Base-by-base conservation (phyloP, 2,113 vertebrate genomes). In the Sinocyclocheilus anophthalmus region DNA sequence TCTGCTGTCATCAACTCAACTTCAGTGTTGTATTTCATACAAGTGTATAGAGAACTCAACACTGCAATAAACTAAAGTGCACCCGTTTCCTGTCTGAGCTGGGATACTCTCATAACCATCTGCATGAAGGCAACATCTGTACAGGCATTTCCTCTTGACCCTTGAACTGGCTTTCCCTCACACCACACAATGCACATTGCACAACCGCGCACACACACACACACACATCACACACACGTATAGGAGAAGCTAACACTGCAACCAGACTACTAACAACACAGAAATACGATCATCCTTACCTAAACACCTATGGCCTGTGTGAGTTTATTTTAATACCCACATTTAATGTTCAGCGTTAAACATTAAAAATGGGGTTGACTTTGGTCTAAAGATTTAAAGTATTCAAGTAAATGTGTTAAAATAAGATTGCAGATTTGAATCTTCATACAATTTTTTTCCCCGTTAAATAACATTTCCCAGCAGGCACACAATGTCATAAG, bases 71-170 rank as follows among this genome's bases (percentile, higher is more conserved):
- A 50, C 76, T 67, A 45, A 85, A 85, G 84, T 37, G 7, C 77
- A 80, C 33, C 30, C 77, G 33, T 69, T 85, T 85, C 84, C 84
- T 85, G 76, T 80, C 84, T 57, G 48, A 12, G 63, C 61, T 70
- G 33, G 88, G 88, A 88, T 78, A 90, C 91, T 93, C 89, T 90
- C 89, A 90, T 73, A 86, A 87, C 88, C 91, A 88, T 90, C 24
- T 69, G 88, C 88, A 93, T 90, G 92, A 87, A 88, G 89, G 87
- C 89, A 91, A 90, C 94, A 94, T 94, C 94, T 93, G 93, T 85
- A 85, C 90, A 92, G 91, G 90, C 93, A 93, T 94, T 95, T 95
- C 93, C 94, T 93, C 91, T 90, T 87, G 84, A 93, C 93, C 93
- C 93, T 94, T 91, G 88, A 90, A 91, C 90, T 77, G 78, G 80